A percentile compares a stretch with the other conserved stretches of the same genome.
These are phyloP conservation scores for Clunio marinus DNA, from an alignment of 2,888 invertebrate species.

Conservation along the genomic window DNA sequence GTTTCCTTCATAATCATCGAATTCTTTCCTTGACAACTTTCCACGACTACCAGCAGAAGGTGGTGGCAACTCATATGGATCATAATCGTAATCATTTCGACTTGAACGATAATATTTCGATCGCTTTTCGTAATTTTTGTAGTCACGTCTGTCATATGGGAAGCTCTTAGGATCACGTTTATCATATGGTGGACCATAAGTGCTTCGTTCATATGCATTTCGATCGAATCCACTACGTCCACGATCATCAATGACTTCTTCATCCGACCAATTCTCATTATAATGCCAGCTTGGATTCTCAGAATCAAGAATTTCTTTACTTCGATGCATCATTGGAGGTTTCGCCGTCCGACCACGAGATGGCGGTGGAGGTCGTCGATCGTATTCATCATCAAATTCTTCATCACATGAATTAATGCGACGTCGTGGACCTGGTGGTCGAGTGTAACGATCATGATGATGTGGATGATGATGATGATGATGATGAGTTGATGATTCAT, in stretches of 20 bases:
- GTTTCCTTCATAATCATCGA: constrained; percentile 49
- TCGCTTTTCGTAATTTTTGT: constrained; percentile 47
- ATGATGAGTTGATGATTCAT: too few relatives aligned
- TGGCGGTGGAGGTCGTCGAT: neutral
- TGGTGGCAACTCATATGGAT: constrained; percentile 45
- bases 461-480: constrained; percentile 52
- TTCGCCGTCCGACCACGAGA: neutral
- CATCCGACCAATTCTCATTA: constrained; percentile 50
- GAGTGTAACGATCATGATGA: neutral
- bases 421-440: constrained; percentile 47
- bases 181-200: constrained; percentile 51
- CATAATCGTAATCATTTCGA: constrained; percentile 49
- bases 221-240: constrained; percentile 50
- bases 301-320: constrained; percentile 50
- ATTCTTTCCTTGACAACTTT: constrained; percentile 45
- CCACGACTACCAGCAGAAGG: constrained; percentile 40
- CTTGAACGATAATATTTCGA: constrained; percentile 48
- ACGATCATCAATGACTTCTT: constrained; percentile 46
- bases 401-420: constrained; percentile 64
- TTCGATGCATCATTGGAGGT: constrained; percentile 40
- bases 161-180: constrained; percentile 47
- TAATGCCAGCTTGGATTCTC: constrained; percentile 51
- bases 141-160: constrained; percentile 46
- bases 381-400: constrained; percentile 62
- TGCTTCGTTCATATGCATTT: constrained; percentile 49